These are phyloP conservation scores for Lonchura striata DNA, from an alignment of 2,113 vertebrate species.

Conservation along the genomic window DNA sequence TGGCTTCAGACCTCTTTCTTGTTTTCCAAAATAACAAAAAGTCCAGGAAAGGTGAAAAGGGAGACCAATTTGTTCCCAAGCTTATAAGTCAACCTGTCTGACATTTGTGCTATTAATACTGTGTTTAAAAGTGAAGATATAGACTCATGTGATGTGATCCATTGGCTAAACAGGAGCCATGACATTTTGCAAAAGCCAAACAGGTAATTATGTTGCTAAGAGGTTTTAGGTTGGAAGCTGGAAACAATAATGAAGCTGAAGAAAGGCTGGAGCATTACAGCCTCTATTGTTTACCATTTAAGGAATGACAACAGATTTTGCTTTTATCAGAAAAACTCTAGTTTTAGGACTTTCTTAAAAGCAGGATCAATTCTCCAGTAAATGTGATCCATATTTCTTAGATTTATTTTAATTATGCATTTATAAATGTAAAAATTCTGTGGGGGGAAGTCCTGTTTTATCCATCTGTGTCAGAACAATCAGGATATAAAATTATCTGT, in stretches of 20 bases:
- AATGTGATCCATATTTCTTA: not conserved
- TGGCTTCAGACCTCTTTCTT: not conserved
- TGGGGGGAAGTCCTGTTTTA: not conserved
- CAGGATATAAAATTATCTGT: not conserved
- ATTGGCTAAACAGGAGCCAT: conserved; percentile 57
- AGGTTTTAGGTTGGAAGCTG: conserved; percentile 48
- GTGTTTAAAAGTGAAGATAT: conserved; percentile 50
- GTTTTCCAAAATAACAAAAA: conserved; percentile 6
- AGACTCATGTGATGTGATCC: conserved; percentile 40
- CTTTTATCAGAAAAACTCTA: not conserved
- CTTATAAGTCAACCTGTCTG: conserved; percentile 35
- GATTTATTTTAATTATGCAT: not conserved
- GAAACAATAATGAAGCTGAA: conserved; percentile 45
- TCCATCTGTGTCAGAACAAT: not conserved
- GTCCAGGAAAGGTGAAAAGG: conserved; percentile 10
- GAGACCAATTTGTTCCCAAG: conserved; percentile 15
- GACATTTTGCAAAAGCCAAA: conserved; percentile 66
- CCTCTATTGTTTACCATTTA: not conserved
- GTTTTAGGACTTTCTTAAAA: conserved; percentile 1
- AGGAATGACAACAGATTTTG: not conserved
- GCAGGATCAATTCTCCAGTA: not conserved
- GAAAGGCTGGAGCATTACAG: conserved; percentile 21
- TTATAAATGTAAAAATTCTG: not conserved
- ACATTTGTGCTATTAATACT: conserved; percentile 50
- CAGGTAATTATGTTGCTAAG: conserved; percentile 43